These are phyloP conservation scores for Ethmia dodecea DNA, from an alignment of 2,888 invertebrate genomes.

Conservation along the genomic window DNA sequence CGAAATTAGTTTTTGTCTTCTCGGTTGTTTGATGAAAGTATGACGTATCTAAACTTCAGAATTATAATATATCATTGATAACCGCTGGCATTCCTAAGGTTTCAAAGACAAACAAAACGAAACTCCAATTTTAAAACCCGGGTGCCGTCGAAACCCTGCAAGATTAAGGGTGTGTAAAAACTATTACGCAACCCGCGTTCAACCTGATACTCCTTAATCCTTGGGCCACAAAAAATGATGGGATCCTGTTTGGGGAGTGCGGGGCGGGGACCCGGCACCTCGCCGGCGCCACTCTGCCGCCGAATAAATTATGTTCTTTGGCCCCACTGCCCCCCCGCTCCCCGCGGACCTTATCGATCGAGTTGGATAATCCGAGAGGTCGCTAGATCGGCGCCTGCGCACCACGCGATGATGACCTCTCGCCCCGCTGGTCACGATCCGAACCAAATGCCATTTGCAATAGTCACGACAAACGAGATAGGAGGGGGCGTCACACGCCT, in stretches of 20 bases:
- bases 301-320: constrained; percentile 71
- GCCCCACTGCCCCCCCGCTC: constrained; percentile 25
- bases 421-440: constrained; percentile 26
- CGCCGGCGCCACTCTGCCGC: constrained; percentile 70
- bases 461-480: constrained; percentile 50
- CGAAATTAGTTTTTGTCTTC: too few species aligned
- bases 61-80: too few species aligned
- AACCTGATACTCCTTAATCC: constrained; percentile 66
- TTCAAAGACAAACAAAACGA: constrained; percentile 17
- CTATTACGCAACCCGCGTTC: constrained; percentile 70
- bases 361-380: constrained; percentile 66
- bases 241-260: constrained; percentile 50
- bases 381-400: constrained; percentile 53
- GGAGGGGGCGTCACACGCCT: constrained; percentile 27
- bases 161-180: constrained; percentile 68
- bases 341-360: constrained; percentile 60
- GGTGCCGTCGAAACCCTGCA: constrained; percentile 23
- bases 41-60: too few species aligned
- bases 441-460: constrained; percentile 51
- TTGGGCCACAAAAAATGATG: constrained; percentile 49
- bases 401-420: constrained; percentile 44
- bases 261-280: constrained; percentile 44
- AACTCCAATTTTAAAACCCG: constrained; percentile 14
- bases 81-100: too few species aligned
- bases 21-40: too few species aligned